phyloP scores from a whole-genome alignment of 1,140 invertebrate species.

The Gonioctena quinquepunctata region DNA sequence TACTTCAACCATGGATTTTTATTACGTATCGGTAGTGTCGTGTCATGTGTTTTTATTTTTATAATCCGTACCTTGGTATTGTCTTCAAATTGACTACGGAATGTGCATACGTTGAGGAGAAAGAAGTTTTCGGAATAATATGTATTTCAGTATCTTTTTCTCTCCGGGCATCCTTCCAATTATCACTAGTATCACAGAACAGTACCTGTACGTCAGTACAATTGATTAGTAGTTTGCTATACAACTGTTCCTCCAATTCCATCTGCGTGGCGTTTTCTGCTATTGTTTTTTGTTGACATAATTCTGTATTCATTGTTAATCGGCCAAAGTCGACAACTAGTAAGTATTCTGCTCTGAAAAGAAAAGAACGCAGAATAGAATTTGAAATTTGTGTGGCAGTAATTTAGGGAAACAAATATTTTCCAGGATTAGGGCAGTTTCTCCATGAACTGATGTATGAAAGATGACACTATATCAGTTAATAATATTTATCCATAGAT shows the following conservation, averaged over 20 bases:
- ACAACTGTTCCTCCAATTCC: slow-evolving; percentile 80
- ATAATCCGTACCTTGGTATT: slow-evolving; percentile 44
- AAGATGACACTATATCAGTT: no score
- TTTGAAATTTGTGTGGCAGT: no score
- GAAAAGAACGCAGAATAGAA: not conserved
- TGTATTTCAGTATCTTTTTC: slow-evolving; percentile 76
- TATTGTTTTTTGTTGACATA: slow-evolving; percentile 69
- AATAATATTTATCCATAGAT: no score
- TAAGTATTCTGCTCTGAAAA: slow-evolving; percentile 65
- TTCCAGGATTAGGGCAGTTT: no score
- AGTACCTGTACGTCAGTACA: slow-evolving; percentile 70
- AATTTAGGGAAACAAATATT: no score
- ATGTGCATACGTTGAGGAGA: slow-evolving; percentile 41
- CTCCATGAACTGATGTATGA: no score
- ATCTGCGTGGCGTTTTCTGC: slow-evolving; percentile 79
- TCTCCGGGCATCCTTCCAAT: slow-evolving; percentile 74
- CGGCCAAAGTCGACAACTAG: slow-evolving; percentile 75
- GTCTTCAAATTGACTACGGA: slow-evolving; percentile 41
- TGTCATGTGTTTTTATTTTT: no score
- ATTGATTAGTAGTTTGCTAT: slow-evolving; percentile 69
- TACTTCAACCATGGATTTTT: no score
- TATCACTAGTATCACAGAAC: slow-evolving; percentile 68
- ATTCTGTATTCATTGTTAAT: slow-evolving; percentile 72
- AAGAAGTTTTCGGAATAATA: slow-evolving; percentile 67
- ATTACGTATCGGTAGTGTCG: no score